phyloP scores from a whole-genome alignment of 2,113 vertebrate species.

The Sapayoa aenigma region DNA sequence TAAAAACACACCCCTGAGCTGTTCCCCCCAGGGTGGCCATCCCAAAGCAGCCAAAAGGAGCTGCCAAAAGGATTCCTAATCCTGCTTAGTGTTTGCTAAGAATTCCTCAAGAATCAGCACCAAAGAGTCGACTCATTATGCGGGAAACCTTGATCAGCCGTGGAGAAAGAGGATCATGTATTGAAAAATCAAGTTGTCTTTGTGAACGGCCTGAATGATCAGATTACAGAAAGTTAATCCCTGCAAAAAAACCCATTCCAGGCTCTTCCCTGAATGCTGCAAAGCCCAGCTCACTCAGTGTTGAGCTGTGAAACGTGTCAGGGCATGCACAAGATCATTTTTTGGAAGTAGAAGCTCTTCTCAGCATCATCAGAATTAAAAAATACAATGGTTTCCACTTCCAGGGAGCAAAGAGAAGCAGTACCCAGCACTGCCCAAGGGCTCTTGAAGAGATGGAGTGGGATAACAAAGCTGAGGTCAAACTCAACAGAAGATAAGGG shows the following conservation, averaged over 20 bases:
- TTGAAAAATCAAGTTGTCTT: not conserved
- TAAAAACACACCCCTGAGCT: rapidly evolving
- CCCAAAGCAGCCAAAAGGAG: not conserved
- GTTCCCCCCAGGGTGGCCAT: not conserved
- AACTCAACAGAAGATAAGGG: not conserved
- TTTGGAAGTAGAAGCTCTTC: not conserved
- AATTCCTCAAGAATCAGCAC: not conserved
- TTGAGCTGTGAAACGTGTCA: not conserved
- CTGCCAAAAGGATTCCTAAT: not conserved
- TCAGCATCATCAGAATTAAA: not conserved
- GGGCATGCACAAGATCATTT: rapidly evolving
- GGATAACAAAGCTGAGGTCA: not conserved
- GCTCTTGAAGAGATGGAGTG: rapidly evolving
- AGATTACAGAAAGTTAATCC: not conserved
- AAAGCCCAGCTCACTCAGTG: not conserved
- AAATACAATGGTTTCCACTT: not conserved
- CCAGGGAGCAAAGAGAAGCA: not conserved
- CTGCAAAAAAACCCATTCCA: not conserved
- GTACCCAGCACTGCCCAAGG: rapidly evolving
- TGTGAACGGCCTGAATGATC: not conserved
- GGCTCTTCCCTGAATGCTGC: not conserved
- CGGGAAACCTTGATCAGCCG: not conserved
- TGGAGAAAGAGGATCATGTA: rapidly evolving
- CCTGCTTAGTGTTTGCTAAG: not conserved
- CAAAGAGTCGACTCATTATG: not conserved